phyloP scores from a whole-genome alignment of 2,797 vertebrate genomes.

The Antrozous pallidus region DNA sequence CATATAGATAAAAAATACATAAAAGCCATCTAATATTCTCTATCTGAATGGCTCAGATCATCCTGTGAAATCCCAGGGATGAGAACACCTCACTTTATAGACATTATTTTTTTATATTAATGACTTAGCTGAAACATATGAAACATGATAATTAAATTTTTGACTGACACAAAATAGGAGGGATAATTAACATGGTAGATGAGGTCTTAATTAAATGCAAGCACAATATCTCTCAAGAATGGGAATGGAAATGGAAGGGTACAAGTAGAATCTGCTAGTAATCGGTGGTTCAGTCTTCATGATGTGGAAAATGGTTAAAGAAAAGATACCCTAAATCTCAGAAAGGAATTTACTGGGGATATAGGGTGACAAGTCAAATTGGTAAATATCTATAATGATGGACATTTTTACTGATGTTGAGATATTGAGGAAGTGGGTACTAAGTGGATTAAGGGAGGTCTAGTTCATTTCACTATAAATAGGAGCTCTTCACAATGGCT shows the following conservation, averaged over 20 bases:
- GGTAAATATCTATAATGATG: background rate
- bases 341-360: background rate
- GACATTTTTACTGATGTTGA: background rate
- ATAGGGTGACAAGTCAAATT: background rate
- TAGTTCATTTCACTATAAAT: background rate
- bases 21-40: background rate
- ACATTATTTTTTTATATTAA: slow-evolving; percentile 3
- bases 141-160: slow-evolving; percentile 7
- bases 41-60: background rate
- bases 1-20: background rate
- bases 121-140: background rate
- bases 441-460: background rate
- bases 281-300: background rate
- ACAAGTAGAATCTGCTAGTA: background rate
- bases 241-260: background rate
- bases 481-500: background rate
- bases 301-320: background rate
- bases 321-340: background rate
- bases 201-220: slow-evolving; percentile 50
- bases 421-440: background rate
- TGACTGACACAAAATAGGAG: background rate
- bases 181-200: background rate
- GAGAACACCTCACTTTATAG: background rate
- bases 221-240: background rate
- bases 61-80: background rate